These are phyloP conservation scores for Drosophila mayri DNA, from an alignment of 1,140 invertebrate species.

Conservation along the genomic window DNA sequence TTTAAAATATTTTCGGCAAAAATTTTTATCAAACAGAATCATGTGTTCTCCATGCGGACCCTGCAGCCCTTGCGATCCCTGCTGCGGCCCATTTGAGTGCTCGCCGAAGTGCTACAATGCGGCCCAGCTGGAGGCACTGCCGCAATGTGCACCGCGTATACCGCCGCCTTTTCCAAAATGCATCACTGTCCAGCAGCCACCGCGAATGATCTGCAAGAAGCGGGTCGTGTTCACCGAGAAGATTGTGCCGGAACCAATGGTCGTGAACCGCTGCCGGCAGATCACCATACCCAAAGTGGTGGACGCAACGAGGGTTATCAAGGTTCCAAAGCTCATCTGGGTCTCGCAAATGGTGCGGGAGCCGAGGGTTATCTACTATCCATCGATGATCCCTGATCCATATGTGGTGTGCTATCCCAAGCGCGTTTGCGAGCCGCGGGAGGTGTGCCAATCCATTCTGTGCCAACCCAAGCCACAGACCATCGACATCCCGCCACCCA, in stretches of 20 bases:
- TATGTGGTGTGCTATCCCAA: slow-evolving; percentile 82
- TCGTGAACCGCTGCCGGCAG: slow-evolving; percentile 74
- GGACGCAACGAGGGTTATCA: slow-evolving; percentile 74
- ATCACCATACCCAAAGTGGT: slow-evolving; percentile 79
- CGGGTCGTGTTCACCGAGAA: slow-evolving; percentile 76
- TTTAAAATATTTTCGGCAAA: not conserved
- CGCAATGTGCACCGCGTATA: slow-evolving; percentile 77
- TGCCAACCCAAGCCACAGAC: slow-evolving; percentile 82
- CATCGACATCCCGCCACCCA: slow-evolving; percentile 76
- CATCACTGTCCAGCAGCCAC: slow-evolving; percentile 79
- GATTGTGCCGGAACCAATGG: slow-evolving; percentile 77
- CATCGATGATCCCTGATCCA: slow-evolving; percentile 79
- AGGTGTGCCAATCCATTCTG: slow-evolving; percentile 78
- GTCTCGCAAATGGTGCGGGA: slow-evolving; percentile 81
- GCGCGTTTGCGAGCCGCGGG: slow-evolving; percentile 71
- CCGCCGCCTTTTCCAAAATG: slow-evolving; percentile 77
- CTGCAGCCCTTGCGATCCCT: slow-evolving; percentile 76
- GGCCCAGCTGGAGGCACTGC: slow-evolving; percentile 71
- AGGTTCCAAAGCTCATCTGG: slow-evolving; percentile 77
- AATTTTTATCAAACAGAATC: not conserved
- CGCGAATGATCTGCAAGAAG: slow-evolving; percentile 77
- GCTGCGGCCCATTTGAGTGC: slow-evolving; percentile 78
- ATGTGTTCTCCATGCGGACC: slow-evolving; percentile 75
- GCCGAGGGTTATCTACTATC: slow-evolving; percentile 77
- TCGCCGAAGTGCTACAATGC: slow-evolving; percentile 78